Percentiles rank a stretch among this genome's conserved stretches.
Evolutionary conservation across 2,888 invertebrate species (phyloP).

Genomic region (Sinopyrophorus schimmeli): DNA sequence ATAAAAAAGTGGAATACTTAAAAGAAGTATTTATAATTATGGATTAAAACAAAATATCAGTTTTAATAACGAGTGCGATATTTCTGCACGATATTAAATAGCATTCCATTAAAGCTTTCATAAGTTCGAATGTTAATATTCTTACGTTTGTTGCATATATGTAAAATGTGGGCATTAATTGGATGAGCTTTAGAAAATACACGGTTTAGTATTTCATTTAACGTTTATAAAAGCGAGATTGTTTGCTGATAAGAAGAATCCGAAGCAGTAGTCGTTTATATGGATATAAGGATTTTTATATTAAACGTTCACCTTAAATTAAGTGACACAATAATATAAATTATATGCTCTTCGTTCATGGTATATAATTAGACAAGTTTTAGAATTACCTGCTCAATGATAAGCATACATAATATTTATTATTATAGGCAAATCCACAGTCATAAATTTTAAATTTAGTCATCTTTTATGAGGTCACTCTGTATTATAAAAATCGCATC

Average conservation of each 20-base stretch:
- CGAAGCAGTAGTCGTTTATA: conserved; percentile 10
- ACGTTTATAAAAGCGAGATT: conserved; percentile 13
- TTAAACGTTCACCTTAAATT: conserved; percentile 7
- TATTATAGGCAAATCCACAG: conserved; percentile 13
- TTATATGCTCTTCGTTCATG: conserved; percentile 3
- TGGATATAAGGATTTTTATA: conserved; percentile 6
- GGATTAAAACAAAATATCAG: no score
- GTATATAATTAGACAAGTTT: conserved; percentile 29
- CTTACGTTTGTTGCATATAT: no score
- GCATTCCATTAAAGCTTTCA: no score
- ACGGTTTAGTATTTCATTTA: conserved; percentile 14
- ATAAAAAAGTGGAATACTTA: no score
- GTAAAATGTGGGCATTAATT: conserved; percentile 12
- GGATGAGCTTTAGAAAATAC: conserved; percentile 9
- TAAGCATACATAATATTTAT: conserved; percentile 9
- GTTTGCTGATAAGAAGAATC: conserved; percentile 17
- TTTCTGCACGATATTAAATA: no score
- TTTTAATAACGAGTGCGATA: no score
- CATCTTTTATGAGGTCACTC: conserved; percentile 16
- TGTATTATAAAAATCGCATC: conserved; percentile 9
- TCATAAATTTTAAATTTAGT: conserved; percentile 15
- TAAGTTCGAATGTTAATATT: no score
- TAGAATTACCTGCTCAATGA: conserved; percentile 13
- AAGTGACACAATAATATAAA: conserved; percentile 7
- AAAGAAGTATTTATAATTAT: no score